Evolutionary conservation across 2,888 invertebrate genomes (phyloP), one percentile per base, ranked within the genome.

Genomic region (Sarcophaga variegata): DNA sequence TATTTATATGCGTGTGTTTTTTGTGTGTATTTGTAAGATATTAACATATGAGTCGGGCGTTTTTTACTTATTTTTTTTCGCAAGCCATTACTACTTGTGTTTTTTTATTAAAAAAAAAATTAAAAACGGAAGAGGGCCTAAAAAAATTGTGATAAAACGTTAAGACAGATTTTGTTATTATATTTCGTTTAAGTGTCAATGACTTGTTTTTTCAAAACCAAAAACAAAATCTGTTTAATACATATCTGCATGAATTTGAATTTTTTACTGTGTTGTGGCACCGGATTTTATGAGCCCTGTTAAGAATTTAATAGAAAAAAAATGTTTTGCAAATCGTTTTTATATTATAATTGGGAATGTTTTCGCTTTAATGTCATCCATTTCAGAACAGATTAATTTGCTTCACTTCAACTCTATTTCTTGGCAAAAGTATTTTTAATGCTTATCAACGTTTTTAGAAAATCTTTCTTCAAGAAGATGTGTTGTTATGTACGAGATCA

Each of bases 181-280:
- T 49, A 60, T 37, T 71, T 25, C 27, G 54, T 66, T 59, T 64
- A 69, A 71, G 71, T 80, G 84, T 84, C 80, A 81, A 71, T 81
- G 80, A 77, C 76, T 84, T 64, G 76, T 62, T 37, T 72, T 37
- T 64, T 59, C 14, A 54, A 66, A 37, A 37, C 6, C 0, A 37
- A 37, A 37, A 37, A 37, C 0, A 37, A 10, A 37, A 64, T 8
- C n/a, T 70, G 12, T 71, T 82, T 14, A 70, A 77, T 71, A 64
- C 45, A 22, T 22, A 22, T 22, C n/a, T 74, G 45, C 49, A 5
- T 27, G 70, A 64, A 54, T 70, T 71, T 66, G 4, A 27, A 54
- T n/a, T 5, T 17, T 17, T 37, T 37, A 37, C 10, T 37, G 37
- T 10, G 37, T 37, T 37, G 37, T 37, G 37, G 37, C 37, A 37